Base-by-base conservation (phyloP, 64 coral and sea anemone genomes). In the Pachyseris speciosa region DNA sequence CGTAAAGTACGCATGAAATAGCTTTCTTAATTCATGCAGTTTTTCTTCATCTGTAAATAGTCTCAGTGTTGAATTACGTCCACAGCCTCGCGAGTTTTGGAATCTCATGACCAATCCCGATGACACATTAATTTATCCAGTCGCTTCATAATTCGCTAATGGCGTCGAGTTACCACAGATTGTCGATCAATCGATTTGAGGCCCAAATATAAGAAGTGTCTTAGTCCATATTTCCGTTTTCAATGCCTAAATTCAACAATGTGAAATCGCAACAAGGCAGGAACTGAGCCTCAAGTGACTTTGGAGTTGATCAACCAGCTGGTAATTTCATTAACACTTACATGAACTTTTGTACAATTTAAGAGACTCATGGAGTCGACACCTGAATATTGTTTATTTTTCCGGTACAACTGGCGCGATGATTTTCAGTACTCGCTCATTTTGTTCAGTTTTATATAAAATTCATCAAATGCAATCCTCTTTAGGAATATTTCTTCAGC, bases 261-360 rank as follows among this genome's bases (percentile, higher is more conserved):
- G n/a, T 12, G 8, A 1, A 34, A 34, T 67, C 30, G 28, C 15
- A 67, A 67, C 13, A 64, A 26, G 12, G 30, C 12, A 30, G 28
- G 15, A 34, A 13, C 33, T 67, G 28, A 38, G 9, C 34, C 17
- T 19, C 17, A 71, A 71, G 17, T 1, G n/a, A 33, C 10, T 39
- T 0, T 20, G 34, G 7, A 4, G 7, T 34, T 19, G 12, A 39
- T 36, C 12, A 19, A 39, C 31, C 77, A 81, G 19, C 77, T 53
- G 77, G 19, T 17, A 58, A 61, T 9, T 61, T 81, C 77, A 81
- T 81, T 42, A 61, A 63, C 77, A 41, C 52, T 58, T 63, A 5
- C 20, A 71, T 38, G 34, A 71, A 38, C 67, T 71, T 64, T 11
- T 31, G 42, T 19, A 76, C 73, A 51, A 27, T 76, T 31, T 51